phyloP scores from a whole-genome alignment of 2,888 invertebrate species.

The Polietes domitor region DNA sequence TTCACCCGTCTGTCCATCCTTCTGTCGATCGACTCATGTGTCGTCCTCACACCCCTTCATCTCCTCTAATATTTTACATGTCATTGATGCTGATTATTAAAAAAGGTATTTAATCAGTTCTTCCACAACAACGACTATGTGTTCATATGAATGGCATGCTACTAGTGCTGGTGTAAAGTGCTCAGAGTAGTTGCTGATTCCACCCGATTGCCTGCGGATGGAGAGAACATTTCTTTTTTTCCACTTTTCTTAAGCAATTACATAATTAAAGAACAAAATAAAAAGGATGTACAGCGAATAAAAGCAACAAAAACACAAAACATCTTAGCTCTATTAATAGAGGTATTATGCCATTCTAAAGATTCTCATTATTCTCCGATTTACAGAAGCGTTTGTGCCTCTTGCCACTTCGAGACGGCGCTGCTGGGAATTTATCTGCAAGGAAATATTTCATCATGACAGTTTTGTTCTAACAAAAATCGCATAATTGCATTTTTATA shows the following conservation, averaged over 20 bases:
- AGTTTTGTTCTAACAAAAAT: constrained; percentile 7
- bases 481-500: constrained; percentile 25
- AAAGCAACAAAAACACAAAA: not conserved
- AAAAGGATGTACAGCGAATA: constrained; percentile 15
- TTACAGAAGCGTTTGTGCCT: constrained; percentile 14
- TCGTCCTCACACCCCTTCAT: too few species aligned
- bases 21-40: too few species aligned
- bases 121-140: too few species aligned
- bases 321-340: constrained; percentile 26
- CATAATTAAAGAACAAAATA: constrained; percentile 36
- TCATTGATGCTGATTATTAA: too few species aligned
- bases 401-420: not conserved
- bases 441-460: constrained; percentile 29
- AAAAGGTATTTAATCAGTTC: too few species aligned
- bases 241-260: constrained; percentile 11
- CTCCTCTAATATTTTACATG: too few species aligned
- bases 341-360: constrained; percentile 28
- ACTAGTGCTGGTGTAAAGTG: not conserved
- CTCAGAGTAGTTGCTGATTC: not conserved
- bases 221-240: not conserved
- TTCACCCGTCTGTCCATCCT: too few species aligned
- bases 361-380: constrained; percentile 26
- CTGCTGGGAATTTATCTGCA: not conserved
- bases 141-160: too few species aligned
- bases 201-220: not conserved